Evolutionary conservation across 2,888 invertebrate species (phyloP).

Genomic region (Stenoptilia bipunctidactyla): DNA sequence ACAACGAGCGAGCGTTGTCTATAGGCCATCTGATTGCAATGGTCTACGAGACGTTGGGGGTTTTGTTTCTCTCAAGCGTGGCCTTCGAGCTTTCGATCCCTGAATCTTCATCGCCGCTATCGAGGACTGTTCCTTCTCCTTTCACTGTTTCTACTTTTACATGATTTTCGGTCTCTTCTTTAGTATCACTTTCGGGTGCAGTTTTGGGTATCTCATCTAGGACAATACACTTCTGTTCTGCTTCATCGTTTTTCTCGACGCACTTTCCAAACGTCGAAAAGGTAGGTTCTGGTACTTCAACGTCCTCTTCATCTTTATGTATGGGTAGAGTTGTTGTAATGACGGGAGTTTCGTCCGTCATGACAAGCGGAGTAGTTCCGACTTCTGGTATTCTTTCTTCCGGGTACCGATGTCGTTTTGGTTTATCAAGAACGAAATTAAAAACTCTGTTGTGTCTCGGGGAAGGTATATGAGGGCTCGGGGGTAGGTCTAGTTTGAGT

Average conservation of each 20-base stretch:
- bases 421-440: constrained; percentile 54
- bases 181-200: constrained; percentile 21
- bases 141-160: constrained; percentile 41
- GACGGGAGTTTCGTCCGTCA: constrained; percentile 56
- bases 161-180: constrained; percentile 31
- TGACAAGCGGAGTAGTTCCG: constrained; percentile 38
- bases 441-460: constrained; percentile 52
- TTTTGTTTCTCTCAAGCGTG: constrained; percentile 62
- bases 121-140: constrained; percentile 73
- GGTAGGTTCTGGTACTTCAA: constrained; percentile 48
- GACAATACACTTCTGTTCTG: constrained; percentile 41
- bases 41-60: constrained; percentile 40
- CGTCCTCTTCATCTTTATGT: constrained; percentile 27
- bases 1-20: constrained; percentile 8
- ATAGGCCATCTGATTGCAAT: constrained; percentile 2
- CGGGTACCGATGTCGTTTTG: constrained; percentile 29
- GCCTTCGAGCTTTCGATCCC: constrained; percentile 74
- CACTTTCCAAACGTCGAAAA: constrained; percentile 74
- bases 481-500: constrained; percentile 78
- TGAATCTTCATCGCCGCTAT: constrained; percentile 76
- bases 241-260: constrained; percentile 27
- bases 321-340: constrained; percentile 30
- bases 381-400: constrained; percentile 14
- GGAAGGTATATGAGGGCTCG: constrained; percentile 61
- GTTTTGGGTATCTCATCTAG: constrained; percentile 23